Evolutionary conservation across 2,113 vertebrate genomes (phyloP).

Genomic region (Salvelinus namaycush): DNA sequence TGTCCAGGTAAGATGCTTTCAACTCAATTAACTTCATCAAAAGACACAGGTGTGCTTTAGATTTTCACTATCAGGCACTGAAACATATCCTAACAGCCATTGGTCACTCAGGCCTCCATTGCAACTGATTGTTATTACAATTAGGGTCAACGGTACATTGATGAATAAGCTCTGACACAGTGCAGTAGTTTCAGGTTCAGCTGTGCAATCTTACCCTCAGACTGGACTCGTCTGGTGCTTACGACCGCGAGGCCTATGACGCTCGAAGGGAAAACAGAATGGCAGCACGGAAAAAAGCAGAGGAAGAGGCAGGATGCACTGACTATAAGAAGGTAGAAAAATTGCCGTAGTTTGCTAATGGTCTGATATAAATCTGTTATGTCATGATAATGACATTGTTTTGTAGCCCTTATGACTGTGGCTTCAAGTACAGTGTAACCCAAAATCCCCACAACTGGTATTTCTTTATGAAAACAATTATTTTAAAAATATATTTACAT

Average conservation of each 20-base stretch:
- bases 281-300: conserved; percentile 76
- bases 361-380: background rate
- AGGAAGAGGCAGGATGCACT: conserved; percentile 76
- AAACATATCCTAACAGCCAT: background rate
- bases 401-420: no score
- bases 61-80: background rate
- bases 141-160: background rate
- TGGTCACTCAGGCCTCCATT: background rate
- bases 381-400: background rate
- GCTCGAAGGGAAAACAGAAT: conserved; percentile 80
- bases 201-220: conserved; percentile 56
- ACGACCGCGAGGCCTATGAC: conserved; percentile 79
- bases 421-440: no score
- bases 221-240: conserved; percentile 70
- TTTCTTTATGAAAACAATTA: no score
- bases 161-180: background rate
- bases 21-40: conserved; percentile 7
- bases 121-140: background rate
- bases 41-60: background rate
- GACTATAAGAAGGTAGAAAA: conserved; percentile 84
- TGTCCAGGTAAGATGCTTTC: conserved; percentile 81
- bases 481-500: no score
- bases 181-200: background rate
- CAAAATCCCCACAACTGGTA: no score
- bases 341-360: background rate